Evolutionary conservation across 2,113 vertebrate species (phyloP).

Genomic region (Pachypanchax playfairii): DNA sequence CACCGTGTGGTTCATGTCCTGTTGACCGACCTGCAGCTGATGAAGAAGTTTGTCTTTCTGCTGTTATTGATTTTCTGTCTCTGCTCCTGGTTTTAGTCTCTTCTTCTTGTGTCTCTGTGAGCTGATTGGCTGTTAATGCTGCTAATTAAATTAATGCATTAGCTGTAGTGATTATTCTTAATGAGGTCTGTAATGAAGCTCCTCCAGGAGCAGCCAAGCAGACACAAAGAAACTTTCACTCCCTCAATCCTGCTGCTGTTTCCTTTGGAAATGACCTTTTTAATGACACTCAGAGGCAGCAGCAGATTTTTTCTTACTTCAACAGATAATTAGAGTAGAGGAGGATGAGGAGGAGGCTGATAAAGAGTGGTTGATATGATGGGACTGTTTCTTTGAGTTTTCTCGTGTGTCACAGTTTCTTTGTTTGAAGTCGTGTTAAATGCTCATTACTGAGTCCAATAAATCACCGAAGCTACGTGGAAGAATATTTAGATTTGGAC

Average conservation of each 20-base stretch:
- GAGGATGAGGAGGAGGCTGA: constrained; percentile 5
- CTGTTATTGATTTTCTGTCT: too few relatives aligned
- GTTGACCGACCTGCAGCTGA: too few relatives aligned
- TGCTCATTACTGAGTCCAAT: too few relatives aligned
- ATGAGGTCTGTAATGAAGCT: constrained; percentile 55
- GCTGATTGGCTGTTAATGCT: constrained; percentile 12
- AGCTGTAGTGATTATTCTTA: constrained; percentile 51
- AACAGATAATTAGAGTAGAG: constrained; percentile 12
- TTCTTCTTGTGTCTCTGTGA: constrained; percentile 8
- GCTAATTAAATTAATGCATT: constrained; percentile 65
- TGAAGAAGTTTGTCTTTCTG: too few relatives aligned
- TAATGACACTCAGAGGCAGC: constrained; percentile 24
- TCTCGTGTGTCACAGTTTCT: too few relatives aligned
- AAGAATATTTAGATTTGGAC: too few relatives aligned
- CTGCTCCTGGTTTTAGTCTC: background rate
- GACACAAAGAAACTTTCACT: too few relatives aligned
- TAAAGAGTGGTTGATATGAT: background rate
- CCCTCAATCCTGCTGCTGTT: constrained; percentile 32
- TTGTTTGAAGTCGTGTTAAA: too few relatives aligned
- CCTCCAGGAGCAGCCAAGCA: constrained; percentile 40
- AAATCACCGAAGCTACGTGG: too few relatives aligned
- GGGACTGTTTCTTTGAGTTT: background rate
- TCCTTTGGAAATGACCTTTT: too few relatives aligned
- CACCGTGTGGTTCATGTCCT: too few relatives aligned
- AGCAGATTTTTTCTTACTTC: background rate